Base-by-base conservation (phyloP, 2,797 vertebrate species). In the Podarcis siculus region DNA sequence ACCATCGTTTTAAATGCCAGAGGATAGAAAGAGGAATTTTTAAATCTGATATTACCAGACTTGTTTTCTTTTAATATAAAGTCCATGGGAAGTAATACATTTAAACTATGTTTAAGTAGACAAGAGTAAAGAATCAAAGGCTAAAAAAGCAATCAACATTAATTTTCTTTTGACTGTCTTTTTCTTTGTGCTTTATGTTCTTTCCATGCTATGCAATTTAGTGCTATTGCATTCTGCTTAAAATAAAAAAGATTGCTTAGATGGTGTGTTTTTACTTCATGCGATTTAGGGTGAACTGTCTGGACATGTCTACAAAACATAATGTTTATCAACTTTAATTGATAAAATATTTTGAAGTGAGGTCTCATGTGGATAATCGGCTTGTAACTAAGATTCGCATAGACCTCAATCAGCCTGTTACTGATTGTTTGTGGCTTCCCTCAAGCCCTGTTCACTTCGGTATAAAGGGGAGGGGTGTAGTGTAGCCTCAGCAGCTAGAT, bases 91-190 rank as follows among this genome's bases (percentile, higher is more conserved):
- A 95, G 92, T 95, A 95, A 95, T 97, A 95, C 92, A 96, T 96
- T 96, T 97, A 96, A 96, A 97, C 89, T 95, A 90, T 95, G 89
- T 95, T 96, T 96, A 96, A 97, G 94, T 93, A 94, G 94, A 95
- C 89, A 93, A 93, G 90, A 94, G 89, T 94, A 90, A 90, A 91
- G 82, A 92, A 94, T 95, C 91, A 94, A 95, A 95, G 89, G 93
- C 84, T 89, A 69, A 89, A 39, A 49, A 83, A 87, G 89, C 87
- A 93, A 95, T 96, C 95, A 96, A 94, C 94, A 93, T 94, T 96
- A 95, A 95, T 96, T 96, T 95, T 64, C 92, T 94, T 94, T 90
- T 91, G 92, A 95, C 94, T 92, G 87, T 94, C 93, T 92, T 95
- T 94, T 91, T 93, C 93, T 96, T 93, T 92, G 87, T 82, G 55